Evolutionary conservation across 2,888 invertebrate genomes (phyloP).

Genomic region (Dermolepida albohirtum): DNA sequence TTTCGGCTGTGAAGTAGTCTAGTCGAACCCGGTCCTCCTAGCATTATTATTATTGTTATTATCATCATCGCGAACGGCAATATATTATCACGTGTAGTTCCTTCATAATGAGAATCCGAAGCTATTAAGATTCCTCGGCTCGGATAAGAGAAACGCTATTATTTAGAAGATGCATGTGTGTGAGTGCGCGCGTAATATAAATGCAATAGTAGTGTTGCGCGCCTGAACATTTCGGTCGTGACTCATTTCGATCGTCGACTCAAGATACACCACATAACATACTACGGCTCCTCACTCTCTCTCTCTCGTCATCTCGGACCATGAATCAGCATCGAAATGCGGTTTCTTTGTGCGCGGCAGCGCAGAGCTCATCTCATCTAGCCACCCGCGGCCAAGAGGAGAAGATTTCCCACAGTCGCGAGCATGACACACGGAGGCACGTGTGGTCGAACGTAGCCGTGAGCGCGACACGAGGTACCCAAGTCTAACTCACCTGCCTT

Average conservation of each 20-base stretch:
- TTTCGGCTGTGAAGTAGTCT: conserved; percentile 14
- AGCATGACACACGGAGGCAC: conserved; percentile 63
- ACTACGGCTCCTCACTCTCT: conserved; percentile 21
- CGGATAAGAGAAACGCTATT: conserved; percentile 37
- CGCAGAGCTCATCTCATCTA: conserved; percentile 44
- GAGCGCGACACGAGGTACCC: conserved; percentile 51
- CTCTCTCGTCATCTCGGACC: conserved; percentile 47
- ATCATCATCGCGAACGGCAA: conserved; percentile 34
- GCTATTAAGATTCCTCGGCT: conserved; percentile 41
- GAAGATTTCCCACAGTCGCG: conserved; percentile 64
- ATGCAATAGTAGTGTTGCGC: conserved; percentile 35
- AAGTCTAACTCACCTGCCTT: conserved; percentile 46
- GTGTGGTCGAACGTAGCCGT: conserved; percentile 66
- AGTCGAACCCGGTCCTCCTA: conserved; percentile 14
- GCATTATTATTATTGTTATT: conserved; percentile 34
- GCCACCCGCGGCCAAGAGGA: conserved; percentile 60
- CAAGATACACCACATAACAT: conserved; percentile 41
- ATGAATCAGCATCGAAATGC: conserved; percentile 48
- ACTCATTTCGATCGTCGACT: conserved; percentile 47
- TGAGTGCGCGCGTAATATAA: conserved; percentile 37
- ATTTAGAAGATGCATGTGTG: conserved; percentile 35
- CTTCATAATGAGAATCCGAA: conserved; percentile 40
- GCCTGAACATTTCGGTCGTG: conserved; percentile 47
- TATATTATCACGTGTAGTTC: conserved; percentile 34
- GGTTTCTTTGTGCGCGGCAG: conserved; percentile 47